phyloP scores from a whole-genome alignment of 2,888 invertebrate species.

The Leucozona laternaria region DNA sequence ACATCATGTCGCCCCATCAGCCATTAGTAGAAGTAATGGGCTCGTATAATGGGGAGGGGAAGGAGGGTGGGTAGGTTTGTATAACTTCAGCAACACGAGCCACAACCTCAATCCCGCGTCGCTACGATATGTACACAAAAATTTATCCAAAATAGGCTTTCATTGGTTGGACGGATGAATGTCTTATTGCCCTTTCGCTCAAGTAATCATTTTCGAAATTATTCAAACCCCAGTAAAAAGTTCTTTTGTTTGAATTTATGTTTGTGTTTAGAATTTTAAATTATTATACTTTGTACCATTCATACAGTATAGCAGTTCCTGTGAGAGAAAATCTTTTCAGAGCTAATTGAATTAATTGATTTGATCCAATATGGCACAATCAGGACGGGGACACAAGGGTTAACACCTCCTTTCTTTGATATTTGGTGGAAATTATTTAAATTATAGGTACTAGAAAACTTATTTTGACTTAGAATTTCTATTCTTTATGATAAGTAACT shows the following conservation, averaged over 20 bases:
- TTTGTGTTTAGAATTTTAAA: slow-evolving; percentile 61
- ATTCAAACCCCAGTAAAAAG: slow-evolving; percentile 59
- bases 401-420: neutral
- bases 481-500: no score
- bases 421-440: neutral
- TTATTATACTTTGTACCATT: neutral
- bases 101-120: neutral
- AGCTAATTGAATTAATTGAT: slow-evolving; percentile 18
- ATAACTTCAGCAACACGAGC: neutral
- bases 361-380: slow-evolving; percentile 11
- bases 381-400: neutral
- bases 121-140: slow-evolving; percentile 4
- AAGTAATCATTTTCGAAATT: slow-evolving; percentile 63
- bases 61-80: neutral
- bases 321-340: neutral
- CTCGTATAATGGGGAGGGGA: neutral
- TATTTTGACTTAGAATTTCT: no score
- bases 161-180: slow-evolving; percentile 47
- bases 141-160: slow-evolving; percentile 6
- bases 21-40: slow-evolving; percentile 27
- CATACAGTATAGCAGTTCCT: neutral
- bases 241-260: slow-evolving; percentile 63
- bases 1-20: slow-evolving; percentile 52
- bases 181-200: slow-evolving; percentile 66
- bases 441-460: no score